Evolutionary conservation across 2,797 vertebrate genomes (phyloP).

Genomic region (Myiotriccus ornatus): DNA sequence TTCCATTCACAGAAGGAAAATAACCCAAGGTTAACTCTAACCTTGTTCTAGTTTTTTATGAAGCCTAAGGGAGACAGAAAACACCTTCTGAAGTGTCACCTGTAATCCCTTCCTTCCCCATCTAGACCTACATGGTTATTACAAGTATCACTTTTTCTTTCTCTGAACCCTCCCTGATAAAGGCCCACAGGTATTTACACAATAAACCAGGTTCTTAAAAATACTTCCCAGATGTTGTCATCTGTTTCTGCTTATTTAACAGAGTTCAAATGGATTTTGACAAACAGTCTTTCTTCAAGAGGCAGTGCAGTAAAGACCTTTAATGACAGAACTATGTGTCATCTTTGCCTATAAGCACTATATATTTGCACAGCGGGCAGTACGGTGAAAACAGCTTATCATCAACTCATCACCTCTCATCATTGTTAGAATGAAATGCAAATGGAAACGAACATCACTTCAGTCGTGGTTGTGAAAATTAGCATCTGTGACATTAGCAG

Average conservation of each 20-base stretch:
- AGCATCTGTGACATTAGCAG: slow-evolving; percentile 72
- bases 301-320: slow-evolving; percentile 58
- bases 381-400: slow-evolving; percentile 73
- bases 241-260: slow-evolving; percentile 41
- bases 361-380: slow-evolving; percentile 76
- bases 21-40: slow-evolving; percentile 35
- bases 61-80: slow-evolving; percentile 30
- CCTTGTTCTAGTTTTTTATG: slow-evolving; percentile 35
- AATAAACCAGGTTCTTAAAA: slow-evolving; percentile 26
- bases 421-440: slow-evolving; percentile 75
- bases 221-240: slow-evolving; percentile 41
- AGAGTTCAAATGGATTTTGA: slow-evolving; percentile 68
- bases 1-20: background rate
- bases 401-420: slow-evolving; percentile 75
- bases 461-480: slow-evolving; percentile 73
- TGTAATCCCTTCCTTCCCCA: background rate
- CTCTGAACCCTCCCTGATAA: background rate
- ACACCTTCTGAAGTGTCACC: slow-evolving; percentile 39
- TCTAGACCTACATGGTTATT: background rate
- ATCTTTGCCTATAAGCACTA: slow-evolving; percentile 75
- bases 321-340: slow-evolving; percentile 75
- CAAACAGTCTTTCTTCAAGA: slow-evolving; percentile 63
- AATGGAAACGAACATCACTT: slow-evolving; percentile 72
- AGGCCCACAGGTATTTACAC: slow-evolving; percentile 44
- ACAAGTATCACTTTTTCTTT: background rate